A percentile compares a stretch with the other conserved stretches of the same genome.
phyloP scores from a whole-genome alignment of 2,797 vertebrate species.

The Champsocephalus gunnari region DNA sequence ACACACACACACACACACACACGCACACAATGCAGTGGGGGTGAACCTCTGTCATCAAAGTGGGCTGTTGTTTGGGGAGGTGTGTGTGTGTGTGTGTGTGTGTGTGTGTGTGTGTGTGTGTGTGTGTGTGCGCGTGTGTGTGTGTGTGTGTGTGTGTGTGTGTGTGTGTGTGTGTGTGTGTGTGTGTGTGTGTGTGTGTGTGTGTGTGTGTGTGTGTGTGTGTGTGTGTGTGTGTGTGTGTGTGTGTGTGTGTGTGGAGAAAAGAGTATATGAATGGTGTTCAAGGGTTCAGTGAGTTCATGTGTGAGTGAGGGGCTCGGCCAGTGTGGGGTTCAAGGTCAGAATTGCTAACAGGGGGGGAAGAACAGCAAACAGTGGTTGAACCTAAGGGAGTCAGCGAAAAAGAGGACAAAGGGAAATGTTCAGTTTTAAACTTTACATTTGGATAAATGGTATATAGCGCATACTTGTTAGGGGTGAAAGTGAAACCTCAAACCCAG shows the following conservation, averaged over 20 bases:
- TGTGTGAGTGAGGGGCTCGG: constrained; percentile 51
- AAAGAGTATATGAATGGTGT: constrained; percentile 60
- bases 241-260: neutral
- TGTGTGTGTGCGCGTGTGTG: constrained; percentile 33
- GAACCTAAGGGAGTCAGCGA: constrained; percentile 3
- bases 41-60: constrained; percentile 63
- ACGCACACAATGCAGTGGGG: constrained; percentile 41
- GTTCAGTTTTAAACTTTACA: constrained; percentile 11
- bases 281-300: constrained; percentile 72
- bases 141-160: constrained; percentile 37
- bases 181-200: constrained; percentile 35
- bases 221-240: too few species aligned
- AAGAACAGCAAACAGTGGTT: constrained; percentile 16
- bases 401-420: constrained; percentile 15
- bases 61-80: constrained; percentile 61
- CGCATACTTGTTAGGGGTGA: neutral
- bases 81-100: constrained; percentile 33
- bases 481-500: neutral
- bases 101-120: constrained; percentile 38
- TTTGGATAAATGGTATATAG: neutral
- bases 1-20: constrained; percentile 23
- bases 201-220: constrained; percentile 3
- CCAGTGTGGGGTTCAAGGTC: constrained; percentile 79
- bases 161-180: constrained; percentile 33
- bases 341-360: constrained; percentile 43